Evolutionary conservation across 2,113 vertebrate species (phyloP), one percentile per base, ranked within the genome.

Genomic region (Tursiops truncatus): DNA sequence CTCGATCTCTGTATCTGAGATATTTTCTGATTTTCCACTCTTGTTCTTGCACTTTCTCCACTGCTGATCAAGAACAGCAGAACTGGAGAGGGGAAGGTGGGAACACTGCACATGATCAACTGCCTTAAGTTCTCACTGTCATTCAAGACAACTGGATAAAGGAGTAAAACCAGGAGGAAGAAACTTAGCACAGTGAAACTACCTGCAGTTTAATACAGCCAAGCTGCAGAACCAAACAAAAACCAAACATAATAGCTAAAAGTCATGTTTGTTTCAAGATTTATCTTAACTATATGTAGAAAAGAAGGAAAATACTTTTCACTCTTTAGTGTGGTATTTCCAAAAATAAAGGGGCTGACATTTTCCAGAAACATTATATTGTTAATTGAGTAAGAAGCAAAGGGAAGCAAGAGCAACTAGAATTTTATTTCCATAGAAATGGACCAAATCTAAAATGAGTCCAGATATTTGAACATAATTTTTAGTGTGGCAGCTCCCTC

Each of bases 401-500:
- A 89, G 11, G 47, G 11, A 70, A 31, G 33, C 13, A 47, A 47
- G 13, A 79, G 33, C 25, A 67, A 50, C 11, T 91, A 86, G 10
- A 87, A 50, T 74, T 73, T 73, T 9, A 73, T 41, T 90, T 79
- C 17, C 6, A 71, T 14, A 84, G 10, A 76, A 68, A 70, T 21
- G 9, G 73, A 21, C 2, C 4, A 36, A 13, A 2, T 77, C 6
- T 62, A 83, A 71, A 96, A 21, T 18, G 9, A 80, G 6, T 74
- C 21, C 6, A 12, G 44, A 23, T 50, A 20, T 82, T 81, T 20
- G 41, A 50, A 31, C 47, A 87, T 60, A 58, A 26, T 25, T 33
- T 73, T 47, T 12, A 58, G 2, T 33, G 15, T 47, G 8, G 0
- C 36, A 1, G 3, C 0, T 28, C 6, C 26, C 6, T 81, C 17